phyloP scores from a whole-genome alignment of 2,888 invertebrate genomes.

The Himalopsyche kuldschensis region DNA sequence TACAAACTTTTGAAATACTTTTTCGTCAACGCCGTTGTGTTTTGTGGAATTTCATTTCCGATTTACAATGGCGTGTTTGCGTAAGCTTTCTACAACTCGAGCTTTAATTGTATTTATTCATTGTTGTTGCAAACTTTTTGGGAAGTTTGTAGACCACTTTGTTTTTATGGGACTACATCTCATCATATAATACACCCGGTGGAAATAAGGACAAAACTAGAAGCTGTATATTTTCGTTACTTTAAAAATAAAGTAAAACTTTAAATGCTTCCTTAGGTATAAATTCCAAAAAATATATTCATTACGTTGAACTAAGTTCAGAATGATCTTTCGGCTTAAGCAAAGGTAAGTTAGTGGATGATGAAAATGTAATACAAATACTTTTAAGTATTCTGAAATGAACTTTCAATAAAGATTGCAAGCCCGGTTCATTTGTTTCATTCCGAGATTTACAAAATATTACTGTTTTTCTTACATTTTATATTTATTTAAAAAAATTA shows the following conservation, averaged over 20 bases:
- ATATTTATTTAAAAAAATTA: no score
- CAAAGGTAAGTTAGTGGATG: no score
- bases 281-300: neutral
- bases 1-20: no score
- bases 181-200: neutral
- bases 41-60: neutral
- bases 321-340: no score
- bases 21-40: neutral
- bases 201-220: neutral
- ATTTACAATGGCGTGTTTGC: neutral
- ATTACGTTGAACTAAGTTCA: neutral
- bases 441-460: no score
- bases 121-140: neutral
- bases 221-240: neutral
- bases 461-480: no score
- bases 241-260: neutral
- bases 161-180: neutral
- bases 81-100: neutral
- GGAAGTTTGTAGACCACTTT: neutral
- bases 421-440: no score
- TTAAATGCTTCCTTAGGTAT: neutral
- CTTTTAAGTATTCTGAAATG: no score
- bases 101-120: neutral
- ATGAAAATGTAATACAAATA: no score
- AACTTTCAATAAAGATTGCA: no score